A percentile compares a stretch with the other conserved stretches of the same genome.
These are phyloP conservation scores for Trachemys scripta DNA, from an alignment of 2,113 vertebrate species.

Conservation along the genomic window DNA sequence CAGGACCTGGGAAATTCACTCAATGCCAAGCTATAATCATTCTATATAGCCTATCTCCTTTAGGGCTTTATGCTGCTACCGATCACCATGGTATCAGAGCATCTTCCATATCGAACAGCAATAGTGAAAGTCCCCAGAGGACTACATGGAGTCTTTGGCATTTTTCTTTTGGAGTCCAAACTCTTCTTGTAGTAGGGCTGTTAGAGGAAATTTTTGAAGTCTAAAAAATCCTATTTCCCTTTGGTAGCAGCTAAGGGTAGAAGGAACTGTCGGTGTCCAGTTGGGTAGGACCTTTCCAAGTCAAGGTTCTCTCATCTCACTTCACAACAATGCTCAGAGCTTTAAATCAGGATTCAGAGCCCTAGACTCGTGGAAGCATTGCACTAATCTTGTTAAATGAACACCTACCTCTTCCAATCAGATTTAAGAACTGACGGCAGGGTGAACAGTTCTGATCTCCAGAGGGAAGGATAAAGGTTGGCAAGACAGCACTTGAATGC, in stretches of 20 bases:
- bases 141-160: neutral
- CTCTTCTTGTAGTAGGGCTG: neutral
- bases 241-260: neutral
- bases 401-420: neutral
- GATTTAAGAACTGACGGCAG: neutral
- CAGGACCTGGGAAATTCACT: neutral
- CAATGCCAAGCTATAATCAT: neutral
- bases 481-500: neutral
- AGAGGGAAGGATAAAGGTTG: neutral
- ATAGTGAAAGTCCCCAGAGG: neutral
- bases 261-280: neutral
- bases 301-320: slow-evolving; percentile 1
- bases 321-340: neutral
- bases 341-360: neutral
- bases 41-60: neutral
- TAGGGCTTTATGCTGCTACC: neutral
- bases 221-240: neutral
- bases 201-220: neutral
- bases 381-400: neutral
- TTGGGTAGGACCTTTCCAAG: neutral
- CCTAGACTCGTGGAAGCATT: neutral
- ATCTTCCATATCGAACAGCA: neutral
- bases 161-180: neutral
- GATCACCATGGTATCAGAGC: neutral
- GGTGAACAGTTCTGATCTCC: neutral